These are phyloP conservation scores for Rhogogaster chlorosoma DNA, from an alignment of 2,888 invertebrate genomes.

Conservation along the genomic window DNA sequence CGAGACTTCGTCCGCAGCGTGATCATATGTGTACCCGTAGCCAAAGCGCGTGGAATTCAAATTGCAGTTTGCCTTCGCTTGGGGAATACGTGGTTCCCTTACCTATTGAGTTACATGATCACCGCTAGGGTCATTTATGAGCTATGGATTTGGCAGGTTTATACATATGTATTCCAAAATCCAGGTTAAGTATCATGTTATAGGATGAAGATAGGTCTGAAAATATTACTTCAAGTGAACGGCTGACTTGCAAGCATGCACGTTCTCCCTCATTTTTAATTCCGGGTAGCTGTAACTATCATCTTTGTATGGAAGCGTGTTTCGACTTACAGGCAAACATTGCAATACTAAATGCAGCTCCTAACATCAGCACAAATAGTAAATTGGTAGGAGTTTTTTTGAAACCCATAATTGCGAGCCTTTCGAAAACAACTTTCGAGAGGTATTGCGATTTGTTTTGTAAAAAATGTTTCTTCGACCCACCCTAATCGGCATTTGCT, in stretches of 20 bases:
- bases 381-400: no score
- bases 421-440: no score
- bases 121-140: background rate
- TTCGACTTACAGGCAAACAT: background rate
- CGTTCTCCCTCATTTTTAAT: background rate
- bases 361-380: no score
- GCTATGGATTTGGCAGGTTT: background rate
- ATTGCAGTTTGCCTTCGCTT: background rate
- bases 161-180: background rate
- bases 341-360: no score
- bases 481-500: no score
- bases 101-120: constrained; percentile 25
- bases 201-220: background rate
- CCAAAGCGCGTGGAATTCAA: constrained; percentile 27
- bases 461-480: no score
- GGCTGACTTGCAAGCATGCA: background rate
- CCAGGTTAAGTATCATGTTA: background rate
- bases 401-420: no score
- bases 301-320: background rate
- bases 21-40: constrained; percentile 2
- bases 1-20: background rate
- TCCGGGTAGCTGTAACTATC: background rate
- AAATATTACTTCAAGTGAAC: background rate
- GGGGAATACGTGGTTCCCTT: constrained; percentile 29
- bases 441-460: no score